A percentile compares a stretch with the other conserved stretches of the same genome.
These are phyloP conservation scores for Cyclophora punctaria DNA, from an alignment of 2,888 invertebrate species.

Conservation along the genomic window DNA sequence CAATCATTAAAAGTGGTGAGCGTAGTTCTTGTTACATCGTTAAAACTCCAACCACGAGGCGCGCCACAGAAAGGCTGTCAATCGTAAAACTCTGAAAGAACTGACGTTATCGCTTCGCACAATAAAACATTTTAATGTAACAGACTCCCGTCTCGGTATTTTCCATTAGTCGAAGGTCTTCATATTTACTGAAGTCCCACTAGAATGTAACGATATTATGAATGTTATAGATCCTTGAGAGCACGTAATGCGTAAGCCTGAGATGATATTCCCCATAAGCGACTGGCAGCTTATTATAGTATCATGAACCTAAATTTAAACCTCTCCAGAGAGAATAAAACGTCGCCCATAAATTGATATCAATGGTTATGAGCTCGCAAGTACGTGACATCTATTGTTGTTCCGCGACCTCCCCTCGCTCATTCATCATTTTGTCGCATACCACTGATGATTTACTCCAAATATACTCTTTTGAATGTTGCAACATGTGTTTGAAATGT, in stretches of 20 bases:
- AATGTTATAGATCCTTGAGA: too few relatives aligned
- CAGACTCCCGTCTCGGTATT: too few relatives aligned
- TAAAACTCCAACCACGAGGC: slow-evolving; percentile 3
- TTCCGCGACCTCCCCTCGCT: slow-evolving; percentile 27
- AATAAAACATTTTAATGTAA: too few relatives aligned
- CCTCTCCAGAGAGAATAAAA: slow-evolving; percentile 30
- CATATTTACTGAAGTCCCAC: too few relatives aligned
- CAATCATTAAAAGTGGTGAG: slow-evolving; percentile 1
- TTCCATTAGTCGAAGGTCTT: too few relatives aligned
- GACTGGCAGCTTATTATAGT: slow-evolving; percentile 6
- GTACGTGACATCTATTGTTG: slow-evolving; percentile 58
- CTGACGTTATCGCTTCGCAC: too few relatives aligned
- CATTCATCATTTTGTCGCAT: slow-evolving; percentile 46
- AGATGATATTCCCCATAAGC: too few relatives aligned
- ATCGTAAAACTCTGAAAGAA: too few relatives aligned
- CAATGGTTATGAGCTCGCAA: slow-evolving; percentile 60
- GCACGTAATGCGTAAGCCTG: too few relatives aligned
- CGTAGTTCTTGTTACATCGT: slow-evolving; percentile 3
- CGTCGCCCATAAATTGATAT: slow-evolving; percentile 51
- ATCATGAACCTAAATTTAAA: slow-evolving; percentile 2
- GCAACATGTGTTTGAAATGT: too few relatives aligned
- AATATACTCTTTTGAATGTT: slow-evolving; percentile 2
- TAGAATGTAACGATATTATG: too few relatives aligned
- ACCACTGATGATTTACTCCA: slow-evolving; percentile 14
- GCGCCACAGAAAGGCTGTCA: too few relatives aligned